These are phyloP conservation scores for Smittia sp. DNA, from an alignment of 2,888 invertebrate species.

Conservation along the genomic window DNA sequence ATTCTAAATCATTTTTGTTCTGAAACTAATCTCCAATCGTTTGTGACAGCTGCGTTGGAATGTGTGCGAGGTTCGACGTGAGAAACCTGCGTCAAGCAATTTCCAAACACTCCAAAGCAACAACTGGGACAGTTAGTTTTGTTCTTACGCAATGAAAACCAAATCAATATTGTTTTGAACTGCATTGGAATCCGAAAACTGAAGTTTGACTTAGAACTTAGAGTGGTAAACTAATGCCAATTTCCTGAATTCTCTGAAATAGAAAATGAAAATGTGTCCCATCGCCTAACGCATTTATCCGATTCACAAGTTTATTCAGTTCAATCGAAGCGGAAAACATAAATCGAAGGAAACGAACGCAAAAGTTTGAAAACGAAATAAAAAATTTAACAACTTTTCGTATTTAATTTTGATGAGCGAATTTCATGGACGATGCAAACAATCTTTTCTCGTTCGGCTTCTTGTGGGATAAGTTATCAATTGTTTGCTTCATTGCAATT, in stretches of 20 bases:
- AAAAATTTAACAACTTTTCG: not conserved
- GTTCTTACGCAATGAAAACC: slow-evolving; percentile 25
- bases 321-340: not conserved
- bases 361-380: not conserved
- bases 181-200: not conserved
- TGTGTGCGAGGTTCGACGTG: not conserved
- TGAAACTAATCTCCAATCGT: not conserved
- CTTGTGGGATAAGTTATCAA: not conserved
- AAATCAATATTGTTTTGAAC: slow-evolving; percentile 17
- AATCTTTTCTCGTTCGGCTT: not conserved
- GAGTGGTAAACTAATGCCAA: not conserved
- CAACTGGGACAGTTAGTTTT: not conserved
- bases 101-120: not conserved
- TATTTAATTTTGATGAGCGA: slow-evolving; percentile 21
- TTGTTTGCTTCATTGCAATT: no score
- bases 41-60: not conserved
- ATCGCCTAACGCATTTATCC: slow-evolving; percentile 31
- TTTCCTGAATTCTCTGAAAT: not conserved
- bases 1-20: no score
- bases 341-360: not conserved
- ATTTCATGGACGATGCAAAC: not conserved
- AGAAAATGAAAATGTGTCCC: slow-evolving; percentile 29
- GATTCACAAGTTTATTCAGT: not conserved
- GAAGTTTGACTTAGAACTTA: not conserved
- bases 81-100: no score